Evolutionary conservation across 2,888 invertebrate species (phyloP).

Genomic region (Sepioteuthis lessoniana): DNA sequence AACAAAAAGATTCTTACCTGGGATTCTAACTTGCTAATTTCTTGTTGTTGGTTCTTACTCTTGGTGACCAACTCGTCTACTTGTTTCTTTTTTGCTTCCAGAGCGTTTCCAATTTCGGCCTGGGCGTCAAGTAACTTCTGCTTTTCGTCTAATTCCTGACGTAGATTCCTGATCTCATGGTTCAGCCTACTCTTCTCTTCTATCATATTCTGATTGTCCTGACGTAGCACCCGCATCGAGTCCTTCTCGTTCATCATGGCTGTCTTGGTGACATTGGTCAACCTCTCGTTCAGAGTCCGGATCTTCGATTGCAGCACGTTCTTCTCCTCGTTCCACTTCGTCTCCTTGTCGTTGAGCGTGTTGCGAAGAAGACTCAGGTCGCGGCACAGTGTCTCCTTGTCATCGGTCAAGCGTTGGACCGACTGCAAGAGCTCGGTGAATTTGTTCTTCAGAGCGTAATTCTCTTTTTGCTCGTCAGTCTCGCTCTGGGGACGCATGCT

Average conservation of each 20-base stretch:
- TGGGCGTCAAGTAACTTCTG: constrained; percentile 37
- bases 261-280: constrained; percentile 50
- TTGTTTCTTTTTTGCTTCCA: constrained; percentile 53
- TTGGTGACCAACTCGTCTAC: constrained; percentile 53
- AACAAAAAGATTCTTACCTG: constrained; percentile 52
- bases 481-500: constrained; percentile 61
- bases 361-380: constrained; percentile 65
- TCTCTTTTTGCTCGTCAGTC: constrained; percentile 63
- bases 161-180: constrained; percentile 36
- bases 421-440: constrained; percentile 61
- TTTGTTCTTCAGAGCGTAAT: constrained; percentile 56
- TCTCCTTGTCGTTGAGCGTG: constrained; percentile 62
- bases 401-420: constrained; percentile 66
- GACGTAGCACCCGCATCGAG: constrained; percentile 39
- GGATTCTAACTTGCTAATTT: constrained; percentile 56
- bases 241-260: constrained; percentile 56
- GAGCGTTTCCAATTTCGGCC: not conserved
- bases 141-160: not conserved
- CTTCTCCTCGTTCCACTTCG: constrained; percentile 61
- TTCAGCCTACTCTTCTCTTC: constrained; percentile 43
- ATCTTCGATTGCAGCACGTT: constrained; percentile 63
- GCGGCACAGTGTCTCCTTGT: constrained; percentile 67
- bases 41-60: constrained; percentile 54
- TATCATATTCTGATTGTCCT: constrained; percentile 46
- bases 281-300: constrained; percentile 57